phyloP scores from a whole-genome alignment of 2,888 invertebrate genomes.

The Cosmia pyralina region DNA sequence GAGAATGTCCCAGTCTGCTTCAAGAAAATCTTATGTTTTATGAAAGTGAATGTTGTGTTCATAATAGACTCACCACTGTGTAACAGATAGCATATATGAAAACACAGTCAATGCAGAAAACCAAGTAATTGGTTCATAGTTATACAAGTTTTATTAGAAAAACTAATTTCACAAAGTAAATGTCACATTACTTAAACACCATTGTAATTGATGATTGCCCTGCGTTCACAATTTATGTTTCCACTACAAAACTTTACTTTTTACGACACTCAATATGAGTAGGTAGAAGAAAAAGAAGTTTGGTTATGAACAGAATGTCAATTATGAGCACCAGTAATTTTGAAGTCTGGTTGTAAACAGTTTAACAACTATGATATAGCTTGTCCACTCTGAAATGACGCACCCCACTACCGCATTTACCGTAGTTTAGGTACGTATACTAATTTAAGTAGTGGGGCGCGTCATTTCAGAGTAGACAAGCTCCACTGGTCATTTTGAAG shows the following conservation, averaged over 20 bases:
- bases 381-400: not conserved
- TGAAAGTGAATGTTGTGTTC: conserved; percentile 2
- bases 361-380: no score
- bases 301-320: no score
- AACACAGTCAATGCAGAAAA: conserved; percentile 53
- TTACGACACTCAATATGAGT: not conserved
- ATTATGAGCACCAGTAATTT: no score
- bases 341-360: no score
- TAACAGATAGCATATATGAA: conserved; percentile 8
- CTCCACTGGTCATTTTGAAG: not conserved
- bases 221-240: not conserved
- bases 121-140: not conserved
- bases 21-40: conserved; percentile 7
- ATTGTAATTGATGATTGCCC: conserved; percentile 2
- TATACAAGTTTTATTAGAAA: not conserved
- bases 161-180: not conserved
- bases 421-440: no score
- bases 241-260: not conserved
- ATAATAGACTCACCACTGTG: conserved; percentile 8
- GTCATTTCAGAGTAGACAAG: no score
- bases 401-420: no score
- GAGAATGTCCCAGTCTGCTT: not conserved
- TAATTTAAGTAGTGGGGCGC: no score
- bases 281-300: no score
- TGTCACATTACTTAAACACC: not conserved